Evolutionary conservation across 2,888 invertebrate genomes (phyloP), one percentile per base, ranked within the genome.

Genomic region (Copidosoma aretas): DNA sequence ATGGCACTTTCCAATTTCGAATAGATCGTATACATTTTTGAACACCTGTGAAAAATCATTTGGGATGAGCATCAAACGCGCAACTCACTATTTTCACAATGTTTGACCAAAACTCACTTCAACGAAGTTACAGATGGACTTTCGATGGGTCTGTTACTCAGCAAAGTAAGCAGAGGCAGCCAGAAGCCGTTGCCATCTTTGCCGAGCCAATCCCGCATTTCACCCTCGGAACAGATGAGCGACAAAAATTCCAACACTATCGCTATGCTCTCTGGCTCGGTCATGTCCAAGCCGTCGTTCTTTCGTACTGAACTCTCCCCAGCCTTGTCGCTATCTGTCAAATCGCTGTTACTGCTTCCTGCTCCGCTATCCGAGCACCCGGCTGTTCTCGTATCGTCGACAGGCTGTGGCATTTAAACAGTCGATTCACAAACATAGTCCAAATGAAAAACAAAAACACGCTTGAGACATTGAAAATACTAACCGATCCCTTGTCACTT

Each of bases 171-270:
- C 71, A 96, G 85, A 4, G 93, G 92, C 58, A 90, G 87, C 95
- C 95, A 96, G 85, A 95, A 96, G n/a, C 88, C 86, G 2, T 91
- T 89, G 10, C 94, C 95, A 74, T 92, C 90, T 60, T 87, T 84
- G 17, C 95, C 95, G 58, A 96, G 87, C 95, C 95, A 96, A 83
- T 94, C 93, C 74, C 94, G 91, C 86, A 95, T 90, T 73, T 89
- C 87, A 22, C 91, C 90, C 77, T 94, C 94, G 24, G 91, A 89
- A 80, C 93, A 92, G 68, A 94, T 88, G 72, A 92, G 90, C 0
- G 92, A 90, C 78, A 95, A 91, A 85, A 95, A 95, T 77, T 92
- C 90, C 70, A 96, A 88, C 61, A 93, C 88, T 60, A 88, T 86
- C 0, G 89, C 88, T 58, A 91, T 87, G 77, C 88, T 88, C 60